phyloP scores from a whole-genome alignment of 1,140 invertebrate genomes.

The Papilio aristodemus region DNA sequence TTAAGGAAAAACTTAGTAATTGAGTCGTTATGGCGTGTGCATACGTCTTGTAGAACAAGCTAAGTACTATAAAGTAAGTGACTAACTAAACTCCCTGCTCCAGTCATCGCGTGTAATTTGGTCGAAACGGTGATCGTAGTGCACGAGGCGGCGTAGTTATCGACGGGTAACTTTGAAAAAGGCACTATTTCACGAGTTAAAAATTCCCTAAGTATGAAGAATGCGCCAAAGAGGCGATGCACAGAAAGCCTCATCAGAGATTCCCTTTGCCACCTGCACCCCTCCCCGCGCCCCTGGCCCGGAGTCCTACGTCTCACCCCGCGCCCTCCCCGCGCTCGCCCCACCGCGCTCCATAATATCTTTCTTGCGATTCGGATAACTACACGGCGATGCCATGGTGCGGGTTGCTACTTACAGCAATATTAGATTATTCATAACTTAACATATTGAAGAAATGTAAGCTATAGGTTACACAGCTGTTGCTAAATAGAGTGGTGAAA shows the following conservation, averaged over 20 bases:
- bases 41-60: too few species aligned
- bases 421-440: neutral
- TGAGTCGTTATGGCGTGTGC: too few species aligned
- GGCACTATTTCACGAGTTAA: conserved; percentile 26
- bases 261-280: conserved; percentile 47
- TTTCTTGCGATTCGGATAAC: conserved; percentile 18
- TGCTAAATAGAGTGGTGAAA: too few species aligned
- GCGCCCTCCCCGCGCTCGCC: too few species aligned
- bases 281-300: conserved; percentile 2
- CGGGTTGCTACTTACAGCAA: neutral
- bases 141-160: neutral
- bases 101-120: conserved; percentile 4
- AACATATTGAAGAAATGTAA: too few species aligned
- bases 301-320: too few species aligned
- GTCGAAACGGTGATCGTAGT: neutral
- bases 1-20: too few species aligned
- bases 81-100: neutral
- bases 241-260: conserved; percentile 46
- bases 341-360: neutral
- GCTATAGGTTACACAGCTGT: too few species aligned
- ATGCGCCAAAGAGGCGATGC: neutral
- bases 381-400: too few species aligned
- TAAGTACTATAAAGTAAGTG: too few species aligned
- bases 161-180: conserved; percentile 7
- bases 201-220: conserved; percentile 21